A percentile compares a stretch with the other conserved stretches of the same genome.
phyloP scores from a whole-genome alignment of 2,888 invertebrate species.

The Cepaea hortensis region DNA sequence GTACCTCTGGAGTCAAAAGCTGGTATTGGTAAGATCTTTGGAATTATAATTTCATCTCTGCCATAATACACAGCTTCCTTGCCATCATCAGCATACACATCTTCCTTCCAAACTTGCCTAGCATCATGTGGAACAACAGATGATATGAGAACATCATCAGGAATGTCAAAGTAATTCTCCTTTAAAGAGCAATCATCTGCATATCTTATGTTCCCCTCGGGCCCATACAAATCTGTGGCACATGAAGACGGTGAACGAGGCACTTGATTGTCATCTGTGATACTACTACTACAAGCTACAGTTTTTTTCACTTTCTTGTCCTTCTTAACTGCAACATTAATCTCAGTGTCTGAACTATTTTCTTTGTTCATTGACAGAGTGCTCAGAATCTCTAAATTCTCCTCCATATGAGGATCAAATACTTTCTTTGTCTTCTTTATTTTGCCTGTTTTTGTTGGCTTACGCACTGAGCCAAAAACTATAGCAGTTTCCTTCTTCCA shows the following conservation, averaged over 20 bases:
- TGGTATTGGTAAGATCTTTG: constrained; percentile 29
- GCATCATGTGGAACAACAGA: not conserved
- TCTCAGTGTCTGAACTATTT: not conserved
- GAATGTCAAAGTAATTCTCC: not conserved
- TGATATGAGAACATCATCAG: constrained; percentile 21
- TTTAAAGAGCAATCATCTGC: not conserved
- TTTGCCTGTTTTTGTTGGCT: constrained; percentile 45
- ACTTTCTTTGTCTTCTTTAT: constrained; percentile 32
- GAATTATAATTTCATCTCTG: constrained; percentile 15
- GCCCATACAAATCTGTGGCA: not conserved
- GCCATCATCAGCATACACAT: not conserved
- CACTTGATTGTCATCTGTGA: not conserved
- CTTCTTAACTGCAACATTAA: not conserved
- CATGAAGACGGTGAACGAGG: not conserved
- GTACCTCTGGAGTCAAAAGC: not conserved
- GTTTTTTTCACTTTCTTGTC: not conserved
- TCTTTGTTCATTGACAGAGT: constrained; percentile 1
- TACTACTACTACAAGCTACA: not conserved
- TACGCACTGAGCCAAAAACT: constrained; percentile 35
- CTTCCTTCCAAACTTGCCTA: not conserved
- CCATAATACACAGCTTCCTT: not conserved
- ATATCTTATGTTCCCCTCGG: not conserved
- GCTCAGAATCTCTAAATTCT: constrained; percentile 39
- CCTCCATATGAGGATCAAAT: constrained; percentile 6
- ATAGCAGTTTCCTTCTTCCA: constrained; percentile 43